phyloP scores from a whole-genome alignment of 2,113 vertebrate genomes.

The Nyctereutes procyonoides region DNA sequence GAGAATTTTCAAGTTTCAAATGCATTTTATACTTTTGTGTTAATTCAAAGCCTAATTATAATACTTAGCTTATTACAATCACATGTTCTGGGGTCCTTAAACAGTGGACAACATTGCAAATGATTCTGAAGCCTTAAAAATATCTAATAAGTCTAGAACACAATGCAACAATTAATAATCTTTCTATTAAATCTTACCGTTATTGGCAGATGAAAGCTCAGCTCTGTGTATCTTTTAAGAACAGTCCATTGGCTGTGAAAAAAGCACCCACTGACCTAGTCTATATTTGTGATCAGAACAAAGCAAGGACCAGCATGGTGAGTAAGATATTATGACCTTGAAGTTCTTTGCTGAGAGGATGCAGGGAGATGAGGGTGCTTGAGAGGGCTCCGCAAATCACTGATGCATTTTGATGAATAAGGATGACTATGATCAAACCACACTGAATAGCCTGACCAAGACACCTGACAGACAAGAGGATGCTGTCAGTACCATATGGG shows the following conservation, averaged over 20 bases:
- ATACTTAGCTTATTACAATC: neutral
- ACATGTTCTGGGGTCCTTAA: neutral
- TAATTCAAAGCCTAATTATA: neutral
- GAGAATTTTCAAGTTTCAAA: neutral
- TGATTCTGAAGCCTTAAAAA: neutral
- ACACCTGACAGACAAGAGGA: neutral
- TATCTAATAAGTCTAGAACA: neutral
- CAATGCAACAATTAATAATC: neutral
- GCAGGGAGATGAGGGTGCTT: neutral
- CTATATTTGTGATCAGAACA: neutral
- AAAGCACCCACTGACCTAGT: neutral
- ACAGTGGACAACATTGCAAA: neutral
- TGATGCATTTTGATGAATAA: neutral
- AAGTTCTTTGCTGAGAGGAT: neutral
- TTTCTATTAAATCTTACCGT: neutral
- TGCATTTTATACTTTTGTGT: neutral
- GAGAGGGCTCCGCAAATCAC: neutral
- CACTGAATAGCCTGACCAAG: neutral
- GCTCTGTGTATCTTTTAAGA: neutral
- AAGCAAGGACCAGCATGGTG: neutral
- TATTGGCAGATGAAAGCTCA: neutral
- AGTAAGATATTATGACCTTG: neutral
- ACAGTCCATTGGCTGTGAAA: neutral
- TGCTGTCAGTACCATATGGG: neutral
- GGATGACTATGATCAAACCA: neutral